Evolutionary conservation across 2,888 invertebrate species (phyloP), one percentile per base, ranked within the genome.

Genomic region (Drosophila birchii): DNA sequence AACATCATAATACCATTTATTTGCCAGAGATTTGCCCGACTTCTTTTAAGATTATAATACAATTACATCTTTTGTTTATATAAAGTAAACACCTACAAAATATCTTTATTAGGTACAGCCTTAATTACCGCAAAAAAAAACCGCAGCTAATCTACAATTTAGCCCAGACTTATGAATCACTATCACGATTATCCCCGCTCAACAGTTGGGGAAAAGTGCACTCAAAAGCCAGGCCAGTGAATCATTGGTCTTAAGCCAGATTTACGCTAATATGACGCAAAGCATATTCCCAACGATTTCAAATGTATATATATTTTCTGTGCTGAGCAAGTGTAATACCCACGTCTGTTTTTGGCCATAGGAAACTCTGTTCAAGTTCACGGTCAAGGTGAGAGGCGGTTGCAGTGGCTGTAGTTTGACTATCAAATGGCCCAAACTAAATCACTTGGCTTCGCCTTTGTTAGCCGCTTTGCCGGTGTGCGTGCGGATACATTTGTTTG

Each of bases 341-440:
- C 43, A 34, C 18, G 43, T 43, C 20, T 49, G 64, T 36, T 43
- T 51, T 43, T n/a, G 47, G 39, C 20, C 34, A 11, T 51, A 5
- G 23, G 23, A 55, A 49, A 43, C 51, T 49, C 38, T 29, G 32
- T 26, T 54, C 72, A 81, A 77, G 84, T 81, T 88, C 86, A 88
- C 66, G 88, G 88, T 75, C 86, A 84, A 88, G 86, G 88, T 73
- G 62, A 72, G 75, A 41, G 41, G 29, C 36, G 51, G 51, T 6
- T 53, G 29, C 49, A 62, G 45, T 58, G 60, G 60, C 49, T 59
- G 49, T 73, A 75, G n/a, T n/a, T n/a, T 12, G 54, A 12, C 69
- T 69, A 63, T 75, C 75, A 67, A 67, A 68, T 68, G 58, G 58
- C 59, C 67, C 39, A 23, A 70, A 68, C 70, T 70, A 77, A 85